Evolutionary conservation across 2,113 vertebrate genomes (phyloP), one percentile per base, ranked within the genome.

Genomic region (Myotis brandtii): DNA sequence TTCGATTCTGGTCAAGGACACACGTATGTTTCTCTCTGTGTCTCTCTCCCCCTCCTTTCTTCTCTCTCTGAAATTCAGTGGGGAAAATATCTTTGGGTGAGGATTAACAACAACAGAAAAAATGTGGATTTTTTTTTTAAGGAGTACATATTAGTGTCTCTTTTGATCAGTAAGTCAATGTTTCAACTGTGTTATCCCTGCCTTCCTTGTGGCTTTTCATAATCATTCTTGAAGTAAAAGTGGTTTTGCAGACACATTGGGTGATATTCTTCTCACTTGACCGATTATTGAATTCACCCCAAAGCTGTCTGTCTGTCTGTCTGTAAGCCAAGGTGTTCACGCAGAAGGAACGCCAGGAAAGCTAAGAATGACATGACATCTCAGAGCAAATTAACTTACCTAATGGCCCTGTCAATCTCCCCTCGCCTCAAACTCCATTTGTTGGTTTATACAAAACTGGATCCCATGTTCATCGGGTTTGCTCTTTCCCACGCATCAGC

Each of bases 111-210:
- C 54, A 56, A 54, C 54, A 54, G 8, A 21, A 56, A 23, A 56
- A 23, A 56, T 56, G 54, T 23, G 62, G 12, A 0, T 13, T 59
- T 13, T 12, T 30, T 59, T 66, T 14, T 95, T 85, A 97, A 97
- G 89, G 91, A 87, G 56, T 91, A 59, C 9, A 40, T 95, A 96
- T 96, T 37, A 97, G 91, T 96, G 96, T 91, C 93, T 96, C 91
- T 97, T 94, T 94, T 97, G 97, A 97, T 98, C 97, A 98, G 96
- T 86, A 97, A 97, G 91, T 95, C 96, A 82, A 91, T 98, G 98
- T 96, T 87, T 95, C 94, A 97, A 95, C 94, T 89, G 62, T 86
- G 88, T 94, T 92, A 94, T 87, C 70, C 96, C 90, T 91, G 92
- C 77, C 96, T 97, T 98, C 96, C 86, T 96, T 94, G 96, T 98